Evolutionary conservation across 2,797 vertebrate genomes (phyloP).

Genomic region (Galago senegalensis): DNA sequence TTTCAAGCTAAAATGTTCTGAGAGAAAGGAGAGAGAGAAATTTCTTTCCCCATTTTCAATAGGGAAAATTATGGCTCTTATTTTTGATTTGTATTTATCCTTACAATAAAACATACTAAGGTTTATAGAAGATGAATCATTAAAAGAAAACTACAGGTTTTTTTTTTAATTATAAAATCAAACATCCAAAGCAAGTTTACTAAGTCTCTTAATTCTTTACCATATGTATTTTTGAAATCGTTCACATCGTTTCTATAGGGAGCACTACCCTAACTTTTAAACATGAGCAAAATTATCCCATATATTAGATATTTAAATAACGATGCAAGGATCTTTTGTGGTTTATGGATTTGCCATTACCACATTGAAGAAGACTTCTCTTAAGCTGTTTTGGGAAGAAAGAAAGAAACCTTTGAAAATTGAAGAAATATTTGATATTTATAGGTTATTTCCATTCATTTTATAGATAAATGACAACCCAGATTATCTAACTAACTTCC

Average conservation of each 20-base stretch:
- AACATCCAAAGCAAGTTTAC: neutral
- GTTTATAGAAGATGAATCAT: conserved; percentile 7
- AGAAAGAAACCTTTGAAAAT: neutral
- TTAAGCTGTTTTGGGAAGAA: neutral
- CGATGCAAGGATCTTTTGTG: neutral
- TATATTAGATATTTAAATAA: neutral
- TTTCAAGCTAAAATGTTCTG: neutral
- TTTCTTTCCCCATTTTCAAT: neutral
- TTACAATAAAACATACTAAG: neutral
- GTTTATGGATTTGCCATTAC: neutral
- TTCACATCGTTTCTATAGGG: neutral
- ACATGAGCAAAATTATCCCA: neutral
- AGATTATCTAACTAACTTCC: neutral
- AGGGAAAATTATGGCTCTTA: neutral
- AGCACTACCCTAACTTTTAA: neutral
- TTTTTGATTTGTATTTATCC: neutral
- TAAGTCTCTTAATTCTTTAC: neutral
- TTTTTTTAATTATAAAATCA: conserved; percentile 9
- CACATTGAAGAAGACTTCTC: neutral
- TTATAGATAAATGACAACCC: neutral
- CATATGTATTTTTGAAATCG: neutral
- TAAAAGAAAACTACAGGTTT: neutral
- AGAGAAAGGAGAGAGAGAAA: neutral
- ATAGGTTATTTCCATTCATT: neutral
- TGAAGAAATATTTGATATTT: neutral